These are phyloP conservation scores for Anolis carolinensis DNA, from an alignment of 2,113 vertebrate genomes.

Conservation along the genomic window DNA sequence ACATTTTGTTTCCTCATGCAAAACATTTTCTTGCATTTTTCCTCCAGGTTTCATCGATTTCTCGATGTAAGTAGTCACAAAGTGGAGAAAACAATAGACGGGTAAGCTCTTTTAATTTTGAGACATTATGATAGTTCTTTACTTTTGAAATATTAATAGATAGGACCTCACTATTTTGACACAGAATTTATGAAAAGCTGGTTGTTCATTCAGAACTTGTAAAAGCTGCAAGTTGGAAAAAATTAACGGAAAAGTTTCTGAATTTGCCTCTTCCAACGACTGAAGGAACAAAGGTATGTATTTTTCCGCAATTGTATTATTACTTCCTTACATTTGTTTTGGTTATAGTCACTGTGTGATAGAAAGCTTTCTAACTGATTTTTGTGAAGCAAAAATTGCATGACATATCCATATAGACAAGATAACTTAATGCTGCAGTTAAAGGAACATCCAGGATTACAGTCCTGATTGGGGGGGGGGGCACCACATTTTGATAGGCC, in stretches of 20 bases:
- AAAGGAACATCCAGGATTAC: neutral
- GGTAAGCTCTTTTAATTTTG: slow-evolving; percentile 78
- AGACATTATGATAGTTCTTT: slow-evolving; percentile 11
- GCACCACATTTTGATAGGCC: neutral
- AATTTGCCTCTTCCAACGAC: slow-evolving; percentile 82
- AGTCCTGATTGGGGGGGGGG: neutral
- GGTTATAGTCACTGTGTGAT: neutral
- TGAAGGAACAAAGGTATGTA: slow-evolving; percentile 84
- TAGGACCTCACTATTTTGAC: slow-evolving; percentile 28
- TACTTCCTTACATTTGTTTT: accelerated
- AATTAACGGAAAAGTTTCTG: slow-evolving; percentile 90
- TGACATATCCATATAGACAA: neutral
- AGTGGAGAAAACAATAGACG: slow-evolving; percentile 85
- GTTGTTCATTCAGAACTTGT: slow-evolving; percentile 92
- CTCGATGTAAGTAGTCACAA: slow-evolving; percentile 92
- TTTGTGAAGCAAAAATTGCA: no score
- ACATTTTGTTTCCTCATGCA: neutral
- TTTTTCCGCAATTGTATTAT: neutral
- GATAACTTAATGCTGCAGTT: neutral
- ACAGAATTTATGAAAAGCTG: slow-evolving; percentile 93
- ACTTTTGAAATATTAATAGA: slow-evolving; percentile 33
- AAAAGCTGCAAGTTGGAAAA: slow-evolving; percentile 94
- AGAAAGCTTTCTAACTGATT: neutral
- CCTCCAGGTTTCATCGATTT: slow-evolving; percentile 89
- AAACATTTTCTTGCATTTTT: slow-evolving; percentile 42